A percentile compares a stretch with the other conserved stretches of the same genome.
phyloP scores from a whole-genome alignment of 1,140 invertebrate genomes.

The Campoletis sonorensis region DNA sequence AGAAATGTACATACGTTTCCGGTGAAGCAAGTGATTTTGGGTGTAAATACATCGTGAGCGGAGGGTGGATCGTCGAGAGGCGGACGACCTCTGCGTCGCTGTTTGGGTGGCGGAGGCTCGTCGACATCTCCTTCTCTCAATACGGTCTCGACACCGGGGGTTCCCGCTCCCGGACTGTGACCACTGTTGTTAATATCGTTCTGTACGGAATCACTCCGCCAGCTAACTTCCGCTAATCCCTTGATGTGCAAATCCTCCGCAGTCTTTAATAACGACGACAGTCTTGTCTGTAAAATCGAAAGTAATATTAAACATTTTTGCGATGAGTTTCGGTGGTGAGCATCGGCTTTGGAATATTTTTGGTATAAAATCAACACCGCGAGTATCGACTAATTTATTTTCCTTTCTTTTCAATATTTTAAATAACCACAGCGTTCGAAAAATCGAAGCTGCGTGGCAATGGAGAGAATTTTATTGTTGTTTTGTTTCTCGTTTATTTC shows the following conservation, averaged over 20 bases:
- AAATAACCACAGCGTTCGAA: too few relatives aligned
- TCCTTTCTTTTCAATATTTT: too few relatives aligned
- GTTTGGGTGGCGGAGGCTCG: constrained; percentile 71
- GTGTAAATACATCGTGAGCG: constrained; percentile 75
- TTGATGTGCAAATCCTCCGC: constrained; percentile 94
- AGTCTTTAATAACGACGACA: constrained; percentile 91
- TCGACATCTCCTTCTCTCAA: constrained; percentile 69
- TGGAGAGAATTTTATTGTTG: too few relatives aligned
- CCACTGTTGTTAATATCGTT: constrained; percentile 71
- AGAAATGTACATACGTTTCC: constrained; percentile 73
- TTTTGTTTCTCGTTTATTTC: too few relatives aligned
- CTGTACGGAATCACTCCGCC: constrained; percentile 81
- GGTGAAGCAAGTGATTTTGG: constrained; percentile 77
- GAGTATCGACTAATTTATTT: too few relatives aligned
- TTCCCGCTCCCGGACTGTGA: constrained; percentile 68
- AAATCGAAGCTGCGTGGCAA: too few relatives aligned
- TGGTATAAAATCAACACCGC: too few relatives aligned
- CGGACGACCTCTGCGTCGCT: constrained; percentile 79
- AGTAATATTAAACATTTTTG: constrained; percentile 14
- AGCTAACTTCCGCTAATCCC: constrained; percentile 91
- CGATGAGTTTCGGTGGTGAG: too few relatives aligned
- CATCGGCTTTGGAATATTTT: too few relatives aligned
- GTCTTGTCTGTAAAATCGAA: constrained; percentile 68
- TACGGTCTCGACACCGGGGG: constrained; percentile 76
- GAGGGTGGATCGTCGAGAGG: constrained; percentile 80